Evolutionary conservation across 1,140 invertebrate genomes (phyloP).

Genomic region (Hestina assimilis): DNA sequence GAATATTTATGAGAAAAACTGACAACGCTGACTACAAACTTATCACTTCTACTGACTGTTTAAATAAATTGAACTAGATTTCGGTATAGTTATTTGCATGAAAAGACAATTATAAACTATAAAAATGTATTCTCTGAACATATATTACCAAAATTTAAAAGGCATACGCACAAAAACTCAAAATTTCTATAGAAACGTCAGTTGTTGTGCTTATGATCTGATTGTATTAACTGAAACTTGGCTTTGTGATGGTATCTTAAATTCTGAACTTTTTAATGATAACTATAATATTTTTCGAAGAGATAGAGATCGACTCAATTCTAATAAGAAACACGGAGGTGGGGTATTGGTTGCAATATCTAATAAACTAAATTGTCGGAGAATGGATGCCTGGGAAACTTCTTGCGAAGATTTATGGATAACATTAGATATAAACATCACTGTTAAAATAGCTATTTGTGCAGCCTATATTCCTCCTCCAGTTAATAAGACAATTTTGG

Average conservation of each 20-base stretch:
- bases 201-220: constrained; percentile 7
- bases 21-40: constrained; percentile 5
- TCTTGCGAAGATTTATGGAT: not conserved
- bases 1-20: constrained; percentile 13
- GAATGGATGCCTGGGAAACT: not conserved
- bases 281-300: constrained; percentile 21
- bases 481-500: not conserved
- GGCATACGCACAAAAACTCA: constrained; percentile 5
- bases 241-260: constrained; percentile 17
- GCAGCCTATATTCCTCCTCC: not conserved
- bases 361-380: not conserved
- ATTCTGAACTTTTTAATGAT: constrained; percentile 18
- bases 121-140: not conserved
- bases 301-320: constrained; percentile 7
- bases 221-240: constrained; percentile 26
- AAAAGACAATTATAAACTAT: not conserved
- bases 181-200: not conserved
- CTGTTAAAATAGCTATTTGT: constrained; percentile 3
- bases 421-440: not conserved
- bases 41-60: not conserved
- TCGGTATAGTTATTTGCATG: not conserved
- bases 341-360: constrained; percentile 2
- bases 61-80: not conserved
- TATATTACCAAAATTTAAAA: constrained; percentile 8
- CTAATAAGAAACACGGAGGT: not conserved